Evolutionary conservation across 2,113 vertebrate species (phyloP), one percentile per base, ranked within the genome.

Genomic region (Chaetodon trifascialis): DNA sequence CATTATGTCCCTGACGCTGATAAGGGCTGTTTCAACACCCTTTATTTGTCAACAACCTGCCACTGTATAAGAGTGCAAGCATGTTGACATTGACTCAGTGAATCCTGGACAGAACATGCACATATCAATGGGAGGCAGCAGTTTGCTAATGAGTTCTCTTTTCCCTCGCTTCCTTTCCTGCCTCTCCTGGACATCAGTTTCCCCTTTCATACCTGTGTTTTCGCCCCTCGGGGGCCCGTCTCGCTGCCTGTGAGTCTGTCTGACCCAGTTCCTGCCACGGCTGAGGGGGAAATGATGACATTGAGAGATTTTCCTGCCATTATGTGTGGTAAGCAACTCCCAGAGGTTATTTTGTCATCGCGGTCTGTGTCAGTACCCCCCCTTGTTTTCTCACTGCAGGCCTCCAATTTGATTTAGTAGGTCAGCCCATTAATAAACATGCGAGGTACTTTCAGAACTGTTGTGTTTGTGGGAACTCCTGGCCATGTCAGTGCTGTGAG

Each of bases 241-340:
- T 73, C 30, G 84, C 49, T 52, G 74, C 75, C 80, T 70, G 55
- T 80, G 34, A 65, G 73, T 86, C 66, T 82, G 82, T 91, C 91
- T 92, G 88, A 91, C 87, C 88, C 77, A 91, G 80, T 94, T 93
- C 89, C 90, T 91, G 79, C 58, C 62, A 83, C 23, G 80, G 76
- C 85, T 76, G 62, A 72, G 55, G 30, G 58, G 88, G 85, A 87
- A 88, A 85, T 79, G 75, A 92, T 91, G 92, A 91, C 91, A 92
- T 82, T 76, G 80, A 85, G 84, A 87, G 70, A 86, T 86, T 92
- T 93, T 94, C 91, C 90, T 92, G 90, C 56, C 72, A 91, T 93
- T 93, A 94, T 90, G 86, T 88, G 64, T 83, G 65, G 78, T 88
- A 79, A 84, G 80, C 85, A 89, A 82, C 82, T 91, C 86, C 83